Percentiles rank a stretch among this genome's conserved stretches.
These are phyloP conservation scores for Sylvicola cinctus DNA, from an alignment of 2,888 invertebrate genomes.

Conservation along the genomic window DNA sequence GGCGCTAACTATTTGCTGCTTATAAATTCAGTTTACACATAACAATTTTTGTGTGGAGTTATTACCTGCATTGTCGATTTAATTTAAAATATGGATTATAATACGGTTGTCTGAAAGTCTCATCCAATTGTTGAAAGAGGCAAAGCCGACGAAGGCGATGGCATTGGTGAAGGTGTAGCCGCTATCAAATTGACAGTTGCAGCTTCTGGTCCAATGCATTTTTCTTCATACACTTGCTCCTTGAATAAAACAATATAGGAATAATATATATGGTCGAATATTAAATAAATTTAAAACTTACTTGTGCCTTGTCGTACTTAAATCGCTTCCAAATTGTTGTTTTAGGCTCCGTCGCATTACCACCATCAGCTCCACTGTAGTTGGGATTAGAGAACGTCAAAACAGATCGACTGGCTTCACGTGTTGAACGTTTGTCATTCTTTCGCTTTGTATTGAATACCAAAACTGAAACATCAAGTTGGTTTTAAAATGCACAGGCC, in stretches of 20 bases:
- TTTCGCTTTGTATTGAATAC: constrained; percentile 27
- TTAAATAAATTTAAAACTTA: constrained; percentile 15
- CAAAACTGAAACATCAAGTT: constrained; percentile 18
- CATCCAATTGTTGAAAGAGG: constrained; percentile 8
- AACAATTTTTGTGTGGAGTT: too few relatives aligned
- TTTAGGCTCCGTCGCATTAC: constrained; percentile 26
- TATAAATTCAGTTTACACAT: too few relatives aligned
- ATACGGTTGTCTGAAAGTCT: constrained; percentile 1
- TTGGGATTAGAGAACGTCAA: constrained; percentile 81
- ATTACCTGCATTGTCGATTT: too few relatives aligned
- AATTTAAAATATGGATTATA: too few relatives aligned
- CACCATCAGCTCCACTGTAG: constrained; percentile 39
- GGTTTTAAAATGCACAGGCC: background rate
- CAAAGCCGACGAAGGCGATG: constrained; percentile 17
- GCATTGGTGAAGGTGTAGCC: constrained; percentile 22
- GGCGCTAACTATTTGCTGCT: too few relatives aligned
- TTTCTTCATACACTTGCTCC: constrained; percentile 24
- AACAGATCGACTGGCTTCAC: constrained; percentile 41
- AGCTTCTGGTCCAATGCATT: constrained; percentile 19
- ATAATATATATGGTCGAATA: too few relatives aligned
- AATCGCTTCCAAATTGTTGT: constrained; percentile 50
- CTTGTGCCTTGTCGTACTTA: constrained; percentile 61
- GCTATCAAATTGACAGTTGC: constrained; percentile 15
- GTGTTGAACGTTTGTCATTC: constrained; percentile 30
- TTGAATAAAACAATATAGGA: constrained; percentile 7